Evolutionary conservation across 2,888 invertebrate species (phyloP).

Genomic region (Zaprionus lineosus): DNA sequence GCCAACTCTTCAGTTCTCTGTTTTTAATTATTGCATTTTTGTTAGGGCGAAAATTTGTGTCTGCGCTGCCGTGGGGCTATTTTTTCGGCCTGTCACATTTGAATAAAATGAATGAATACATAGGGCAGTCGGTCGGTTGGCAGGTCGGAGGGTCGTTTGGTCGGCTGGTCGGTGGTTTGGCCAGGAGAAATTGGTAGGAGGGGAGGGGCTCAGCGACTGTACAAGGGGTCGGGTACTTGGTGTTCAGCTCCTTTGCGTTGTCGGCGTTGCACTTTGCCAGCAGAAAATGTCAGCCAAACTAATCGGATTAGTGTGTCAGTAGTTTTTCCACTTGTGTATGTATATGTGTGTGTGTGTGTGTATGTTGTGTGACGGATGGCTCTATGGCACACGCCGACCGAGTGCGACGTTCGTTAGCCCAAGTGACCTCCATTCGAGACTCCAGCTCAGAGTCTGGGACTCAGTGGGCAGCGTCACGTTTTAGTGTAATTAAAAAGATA

Average conservation of each 20-base stretch:
- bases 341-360: slow-evolving; percentile 17
- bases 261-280: slow-evolving; percentile 54
- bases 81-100: slow-evolving; percentile 70
- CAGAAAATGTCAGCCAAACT: slow-evolving; percentile 71
- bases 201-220: neutral
- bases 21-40: slow-evolving; percentile 63
- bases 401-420: slow-evolving; percentile 63
- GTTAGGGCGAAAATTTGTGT: slow-evolving; percentile 23
- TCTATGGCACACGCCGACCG: slow-evolving; percentile 29
- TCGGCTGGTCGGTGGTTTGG: neutral
- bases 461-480: slow-evolving; percentile 65
- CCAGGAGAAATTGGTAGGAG: neutral
- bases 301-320: slow-evolving; percentile 77
- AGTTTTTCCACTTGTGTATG: slow-evolving; percentile 35
- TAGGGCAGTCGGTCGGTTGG: too few relatives aligned
- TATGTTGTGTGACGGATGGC: slow-evolving; percentile 57
- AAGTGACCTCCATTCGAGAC: slow-evolving; percentile 70
- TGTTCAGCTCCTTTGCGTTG: slow-evolving; percentile 33
- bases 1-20: neutral
- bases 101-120: slow-evolving; percentile 68
- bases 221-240: slow-evolving; percentile 19
- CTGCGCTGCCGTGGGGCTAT: slow-evolving; percentile 36
- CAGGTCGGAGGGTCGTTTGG: too few relatives aligned
- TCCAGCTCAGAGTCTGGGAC: slow-evolving; percentile 27
- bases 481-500: slow-evolving; percentile 75